Percentiles rank a stretch among this genome's conserved stretches.
Conservation (phyloP, 2,797 vertebrate genomes). For the Pygocentrus nattereri region DNA sequence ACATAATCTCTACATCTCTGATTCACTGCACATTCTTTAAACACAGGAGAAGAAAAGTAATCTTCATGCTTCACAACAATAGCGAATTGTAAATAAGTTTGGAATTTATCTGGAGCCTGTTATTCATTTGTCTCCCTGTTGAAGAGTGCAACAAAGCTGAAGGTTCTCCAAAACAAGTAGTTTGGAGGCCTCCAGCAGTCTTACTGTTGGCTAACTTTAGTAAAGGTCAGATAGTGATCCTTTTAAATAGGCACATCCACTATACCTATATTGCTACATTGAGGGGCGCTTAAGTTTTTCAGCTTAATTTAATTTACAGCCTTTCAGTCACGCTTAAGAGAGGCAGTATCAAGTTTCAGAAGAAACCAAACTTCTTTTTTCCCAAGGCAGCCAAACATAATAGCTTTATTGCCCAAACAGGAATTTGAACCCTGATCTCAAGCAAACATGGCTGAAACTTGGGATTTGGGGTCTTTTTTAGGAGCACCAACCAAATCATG, state of each 20-base stretch:
- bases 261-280: too few relatives aligned
- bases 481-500: too few relatives aligned
- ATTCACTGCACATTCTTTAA: conserved; percentile 26
- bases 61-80: neutral
- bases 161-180: neutral
- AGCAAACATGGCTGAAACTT: too few relatives aligned
- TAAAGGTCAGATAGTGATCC: neutral
- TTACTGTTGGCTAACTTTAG: neutral
- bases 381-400: too few relatives aligned
- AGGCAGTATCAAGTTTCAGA: too few relatives aligned
- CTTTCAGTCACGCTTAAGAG: too few relatives aligned
- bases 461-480: too few relatives aligned
- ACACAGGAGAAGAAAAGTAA: neutral
- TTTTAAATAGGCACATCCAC: neutral
- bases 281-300: too few relatives aligned
- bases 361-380: too few relatives aligned
- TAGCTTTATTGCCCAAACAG: too few relatives aligned
- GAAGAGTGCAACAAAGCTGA: neutral
- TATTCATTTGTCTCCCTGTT: conserved; percentile 9
- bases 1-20: conserved; percentile 7
- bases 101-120: neutral
- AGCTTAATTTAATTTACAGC: too few relatives aligned
- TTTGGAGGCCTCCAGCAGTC: neutral
- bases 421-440: too few relatives aligned
- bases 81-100: neutral